Conservation (phyloP, 2,797 vertebrate genomes). For the Xiphophorus birchmanni region DNA sequence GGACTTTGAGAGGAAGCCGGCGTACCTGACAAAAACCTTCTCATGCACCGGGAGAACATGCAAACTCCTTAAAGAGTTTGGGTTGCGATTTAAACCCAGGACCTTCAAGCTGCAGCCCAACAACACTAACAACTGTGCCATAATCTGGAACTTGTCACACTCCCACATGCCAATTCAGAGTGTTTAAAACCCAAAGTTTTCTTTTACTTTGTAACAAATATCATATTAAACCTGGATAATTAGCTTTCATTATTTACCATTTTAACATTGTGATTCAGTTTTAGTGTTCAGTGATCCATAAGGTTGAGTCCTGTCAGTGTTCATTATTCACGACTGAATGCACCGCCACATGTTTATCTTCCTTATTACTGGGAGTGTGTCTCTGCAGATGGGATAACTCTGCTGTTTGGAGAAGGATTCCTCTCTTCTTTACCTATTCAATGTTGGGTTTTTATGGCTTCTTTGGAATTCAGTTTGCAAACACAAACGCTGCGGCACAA, state of each 20-base stretch:
- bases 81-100: background rate
- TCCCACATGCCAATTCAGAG: background rate
- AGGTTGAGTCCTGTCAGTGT: slow-evolving; percentile 4
- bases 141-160: background rate
- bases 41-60: background rate
- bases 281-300: background rate
- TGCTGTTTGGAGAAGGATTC: slow-evolving; percentile 76
- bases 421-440: slow-evolving; percentile 68
- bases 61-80: background rate
- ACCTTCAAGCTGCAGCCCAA: background rate
- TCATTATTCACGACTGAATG: slow-evolving; percentile 11
- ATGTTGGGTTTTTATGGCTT: slow-evolving; percentile 64
- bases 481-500: slow-evolving; percentile 70
- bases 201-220: background rate
- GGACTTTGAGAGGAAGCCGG: background rate
- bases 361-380: slow-evolving; percentile 61
- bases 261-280: background rate
- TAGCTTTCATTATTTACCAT: background rate
- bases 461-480: slow-evolving; percentile 71
- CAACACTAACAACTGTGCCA: background rate
- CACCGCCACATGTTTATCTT: slow-evolving; percentile 55
- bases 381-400: slow-evolving; percentile 40
- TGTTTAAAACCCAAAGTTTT: background rate
- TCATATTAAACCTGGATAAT: background rate
- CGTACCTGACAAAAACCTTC: background rate